Evolutionary conservation across 2,888 invertebrate species (phyloP), one percentile per base, ranked within the genome.

Genomic region (Petrophora chlorosata): DNA sequence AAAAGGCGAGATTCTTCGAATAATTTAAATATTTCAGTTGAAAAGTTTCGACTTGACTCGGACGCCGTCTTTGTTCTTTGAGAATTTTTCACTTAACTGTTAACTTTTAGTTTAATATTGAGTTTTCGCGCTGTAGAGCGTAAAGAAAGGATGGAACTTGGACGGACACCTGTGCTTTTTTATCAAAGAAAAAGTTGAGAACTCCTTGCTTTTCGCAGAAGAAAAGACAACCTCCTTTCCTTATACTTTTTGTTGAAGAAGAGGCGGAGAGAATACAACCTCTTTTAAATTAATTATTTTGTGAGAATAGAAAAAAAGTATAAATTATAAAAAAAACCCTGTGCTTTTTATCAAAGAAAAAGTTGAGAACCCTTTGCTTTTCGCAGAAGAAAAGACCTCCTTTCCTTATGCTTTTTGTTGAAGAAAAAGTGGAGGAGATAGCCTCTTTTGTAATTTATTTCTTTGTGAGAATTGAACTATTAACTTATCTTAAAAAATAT

Each of bases 31-130:
- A 53, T 59, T 61, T 59, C 48, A 16, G 48, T 48, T 17, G 45
- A 42, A 55, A 57, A 59, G 42, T 61, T 61, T 29, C 19, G 28
- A 26, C 30, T 44, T 22, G 14, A 41, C 17, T 35, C 39, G 46
- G 39, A 46, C 46, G 33, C 66, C 59, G 73, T 73, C 79, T 83
- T 82, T 82, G 80, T 83, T 73, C 77, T 72, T 75, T 69, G 65
- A 49, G 52, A 68, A 76, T 78, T 77, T 78, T 81, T 80, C 76
- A 75, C 70, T 65, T 67, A 36, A 33, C 54, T 50, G 46, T 54
- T 56, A 67, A 65, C 65, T 65, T 61, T 46, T 53, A 65, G 56
- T 75, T 78, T 73, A 72, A 78, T 75, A 76, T 73, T 69, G 65
- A 79, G 70, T 74, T 76, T 69, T 47, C 47, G 47, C 47, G 41